phyloP scores from a whole-genome alignment of 2,113 vertebrate genomes.

The Chaetura pelagica region DNA sequence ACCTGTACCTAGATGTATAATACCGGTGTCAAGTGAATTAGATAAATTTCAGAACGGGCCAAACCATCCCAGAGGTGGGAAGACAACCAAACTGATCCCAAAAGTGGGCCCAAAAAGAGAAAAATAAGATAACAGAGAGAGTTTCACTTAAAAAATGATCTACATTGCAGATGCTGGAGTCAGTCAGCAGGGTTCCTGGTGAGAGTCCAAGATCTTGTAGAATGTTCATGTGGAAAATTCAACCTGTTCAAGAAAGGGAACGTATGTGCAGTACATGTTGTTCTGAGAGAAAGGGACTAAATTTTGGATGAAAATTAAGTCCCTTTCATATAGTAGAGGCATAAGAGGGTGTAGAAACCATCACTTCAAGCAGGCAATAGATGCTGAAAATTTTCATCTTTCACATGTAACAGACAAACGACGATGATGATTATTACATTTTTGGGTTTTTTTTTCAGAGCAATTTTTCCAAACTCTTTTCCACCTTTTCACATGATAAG shows the following conservation, averaged over 20 bases:
- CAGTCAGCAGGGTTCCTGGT: fast-evolving
- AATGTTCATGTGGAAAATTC: not conserved
- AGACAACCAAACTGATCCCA: not conserved
- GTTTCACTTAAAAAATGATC: not conserved
- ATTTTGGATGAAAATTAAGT: not conserved
- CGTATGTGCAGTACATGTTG: not conserved
- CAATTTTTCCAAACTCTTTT: not conserved
- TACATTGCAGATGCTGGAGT: not conserved
- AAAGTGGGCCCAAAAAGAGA: not conserved
- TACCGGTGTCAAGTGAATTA: not conserved
- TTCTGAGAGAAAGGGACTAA: not conserved
- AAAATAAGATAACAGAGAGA: not conserved
- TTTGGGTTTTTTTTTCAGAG: not conserved
- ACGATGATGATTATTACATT: not conserved
- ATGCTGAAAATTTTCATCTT: not conserved
- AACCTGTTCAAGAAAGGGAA: not conserved
- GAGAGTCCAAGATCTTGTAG: not conserved
- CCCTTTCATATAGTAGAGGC: not conserved
- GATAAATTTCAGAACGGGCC: not conserved
- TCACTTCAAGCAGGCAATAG: not conserved
- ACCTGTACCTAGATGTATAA: not conserved
- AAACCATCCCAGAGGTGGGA: not conserved
- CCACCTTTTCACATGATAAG: not conserved
- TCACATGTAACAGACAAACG: not conserved
- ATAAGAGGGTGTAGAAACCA: not conserved